phyloP scores from a whole-genome alignment of 2,888 invertebrate species.

The Poecilus cupreus region DNA sequence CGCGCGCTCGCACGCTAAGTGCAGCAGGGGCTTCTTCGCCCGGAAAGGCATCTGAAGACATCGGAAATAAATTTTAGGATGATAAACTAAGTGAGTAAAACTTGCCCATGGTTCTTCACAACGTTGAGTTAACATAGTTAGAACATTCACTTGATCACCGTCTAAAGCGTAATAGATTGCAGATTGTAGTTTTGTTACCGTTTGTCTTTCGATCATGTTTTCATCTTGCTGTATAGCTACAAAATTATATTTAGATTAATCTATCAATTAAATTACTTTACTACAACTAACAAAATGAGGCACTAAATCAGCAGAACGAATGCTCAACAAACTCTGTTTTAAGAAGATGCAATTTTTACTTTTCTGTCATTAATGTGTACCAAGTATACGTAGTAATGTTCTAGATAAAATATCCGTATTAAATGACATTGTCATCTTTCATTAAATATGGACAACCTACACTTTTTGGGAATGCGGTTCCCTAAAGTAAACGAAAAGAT shows the following conservation, averaged over 20 bases:
- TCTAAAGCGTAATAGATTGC: constrained; percentile 84
- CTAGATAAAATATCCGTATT: too few relatives aligned
- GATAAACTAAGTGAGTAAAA: constrained; percentile 67
- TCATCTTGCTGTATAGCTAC: constrained; percentile 74
- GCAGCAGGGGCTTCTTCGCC: constrained; percentile 78
- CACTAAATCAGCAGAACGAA: too few relatives aligned
- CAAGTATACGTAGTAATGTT: too few relatives aligned
- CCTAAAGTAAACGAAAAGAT: too few relatives aligned
- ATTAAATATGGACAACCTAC: too few relatives aligned
- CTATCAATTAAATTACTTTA: too few relatives aligned
- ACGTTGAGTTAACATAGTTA: constrained; percentile 80
- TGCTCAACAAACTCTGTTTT: too few relatives aligned
- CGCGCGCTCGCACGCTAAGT: constrained; percentile 82
- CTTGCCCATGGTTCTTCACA: constrained; percentile 82
- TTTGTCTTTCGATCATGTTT: constrained; percentile 72
- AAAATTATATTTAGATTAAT: constrained; percentile 44
- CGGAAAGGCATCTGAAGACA: constrained; percentile 73
- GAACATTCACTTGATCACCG: constrained; percentile 82
- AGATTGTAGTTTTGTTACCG: constrained; percentile 78
- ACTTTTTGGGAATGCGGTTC: too few relatives aligned
- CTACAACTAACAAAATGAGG: too few relatives aligned
- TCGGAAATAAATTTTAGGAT: background rate
- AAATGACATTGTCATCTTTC: too few relatives aligned
- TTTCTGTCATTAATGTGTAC: too few relatives aligned
- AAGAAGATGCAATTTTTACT: too few relatives aligned